These are phyloP conservation scores for Brachypodius melanocephalos DNA, from an alignment of 2,113 vertebrate genomes.

Conservation along the genomic window DNA sequence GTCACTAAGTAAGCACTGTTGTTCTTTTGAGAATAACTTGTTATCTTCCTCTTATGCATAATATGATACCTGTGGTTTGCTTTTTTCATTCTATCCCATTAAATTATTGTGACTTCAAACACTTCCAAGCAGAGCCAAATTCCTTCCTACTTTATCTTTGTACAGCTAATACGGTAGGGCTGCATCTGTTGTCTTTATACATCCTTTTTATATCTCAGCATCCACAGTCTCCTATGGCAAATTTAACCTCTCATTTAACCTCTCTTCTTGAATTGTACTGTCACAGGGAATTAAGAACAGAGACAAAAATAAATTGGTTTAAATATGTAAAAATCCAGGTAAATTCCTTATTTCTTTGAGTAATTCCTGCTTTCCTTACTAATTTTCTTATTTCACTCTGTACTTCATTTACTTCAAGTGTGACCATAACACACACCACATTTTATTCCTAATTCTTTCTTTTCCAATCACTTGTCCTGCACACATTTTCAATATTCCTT, in stretches of 20 bases:
- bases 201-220: background rate
- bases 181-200: background rate
- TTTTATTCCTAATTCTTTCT: background rate
- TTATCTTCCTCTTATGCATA: background rate
- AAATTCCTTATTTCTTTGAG: background rate
- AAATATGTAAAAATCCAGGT: background rate
- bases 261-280: background rate
- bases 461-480: background rate
- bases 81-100: background rate
- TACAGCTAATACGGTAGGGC: background rate
- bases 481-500: background rate
- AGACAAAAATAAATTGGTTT: background rate
- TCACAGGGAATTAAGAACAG: background rate
- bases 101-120: background rate
- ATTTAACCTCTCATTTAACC: background rate
- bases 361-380: background rate
- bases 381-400: background rate
- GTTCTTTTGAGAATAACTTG: background rate
- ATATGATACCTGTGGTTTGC: background rate
- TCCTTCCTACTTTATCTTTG: background rate
- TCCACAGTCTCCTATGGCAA: background rate
- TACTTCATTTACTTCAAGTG: background rate
- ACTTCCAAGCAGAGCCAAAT: background rate
- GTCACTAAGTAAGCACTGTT: background rate
- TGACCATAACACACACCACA: background rate